phyloP scores from a whole-genome alignment of 2,113 vertebrate genomes.

The Apistogramma diplotaenia region DNA sequence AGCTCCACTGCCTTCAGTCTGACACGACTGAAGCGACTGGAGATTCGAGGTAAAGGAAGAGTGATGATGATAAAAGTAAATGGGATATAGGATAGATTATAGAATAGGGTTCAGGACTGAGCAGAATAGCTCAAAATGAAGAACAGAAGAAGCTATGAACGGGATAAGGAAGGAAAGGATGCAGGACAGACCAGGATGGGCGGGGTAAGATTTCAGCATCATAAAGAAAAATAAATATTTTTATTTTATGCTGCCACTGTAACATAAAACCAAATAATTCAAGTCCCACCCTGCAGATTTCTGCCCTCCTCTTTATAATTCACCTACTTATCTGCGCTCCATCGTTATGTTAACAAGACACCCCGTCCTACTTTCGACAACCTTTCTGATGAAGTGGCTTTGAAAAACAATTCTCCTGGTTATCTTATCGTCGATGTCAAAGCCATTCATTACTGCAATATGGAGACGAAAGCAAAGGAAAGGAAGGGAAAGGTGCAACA shows the following conservation, averaged over 20 bases:
- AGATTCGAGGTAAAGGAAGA: not conserved
- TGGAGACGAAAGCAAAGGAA: not conserved
- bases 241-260: not conserved
- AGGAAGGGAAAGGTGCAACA: not conserved
- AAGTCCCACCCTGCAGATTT: not conserved
- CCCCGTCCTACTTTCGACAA: not conserved
- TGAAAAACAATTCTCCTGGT: conserved; percentile 15
- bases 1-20: not conserved
- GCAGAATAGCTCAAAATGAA: not conserved
- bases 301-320: conserved; percentile 8
- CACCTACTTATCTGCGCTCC: conserved; percentile 1
- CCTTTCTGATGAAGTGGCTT: conserved; percentile 20
- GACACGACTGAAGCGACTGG: not conserved
- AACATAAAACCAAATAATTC: not conserved
- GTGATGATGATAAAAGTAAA: not conserved
- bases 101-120: not conserved
- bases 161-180: not conserved
- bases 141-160: not conserved
- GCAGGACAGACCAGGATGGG: not conserved
- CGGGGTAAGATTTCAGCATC: not conserved
- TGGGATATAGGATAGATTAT: not conserved
- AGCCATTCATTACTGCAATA: not conserved
- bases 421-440: conserved; percentile 18
- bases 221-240: not conserved
- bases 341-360: conserved; percentile 33